Base-by-base conservation (phyloP, 2,888 invertebrate species). In the Cerastis leucographa region DNA sequence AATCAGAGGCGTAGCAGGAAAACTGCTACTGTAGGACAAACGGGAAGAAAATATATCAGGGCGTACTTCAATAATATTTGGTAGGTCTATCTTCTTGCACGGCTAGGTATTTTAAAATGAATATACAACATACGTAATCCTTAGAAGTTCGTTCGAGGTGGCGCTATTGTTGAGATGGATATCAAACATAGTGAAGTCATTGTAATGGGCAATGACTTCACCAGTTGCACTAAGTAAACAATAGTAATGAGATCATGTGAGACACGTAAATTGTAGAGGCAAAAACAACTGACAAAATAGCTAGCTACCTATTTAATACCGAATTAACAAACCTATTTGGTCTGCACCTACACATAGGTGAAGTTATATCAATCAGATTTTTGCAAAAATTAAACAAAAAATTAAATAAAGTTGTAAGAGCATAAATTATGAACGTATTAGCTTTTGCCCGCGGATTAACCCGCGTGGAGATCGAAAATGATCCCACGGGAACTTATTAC, bases 191-290 rank as follows among this genome's bases (percentile, higher is more conserved):
- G 42, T 79, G 69, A 69, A 61, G 46, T 66, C 72, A 11, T 35
- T 35, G 35, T 35, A 35, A 35, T 35, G 35, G 35, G 35, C 35
- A 35, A 35, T 35, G 35, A 3, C 35, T 35, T 35, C 35, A 35
- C 35, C 35, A 35, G 35, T 46, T 46, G 14, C 14, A 25, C 46
- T 46, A 56, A 78, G 46, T 42, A 69, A 49, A 81, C 29, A 74
- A 78, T 73, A 25, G 61, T 61, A 42, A 51, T 77, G 61, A 76
- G 9, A 25, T 80, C 72, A 51, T 80, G 9, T 71, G n/a, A 42
- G 4, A 14, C n/a, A 22, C 22, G 6, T 62, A 7, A 62, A 62
- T 79, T 49, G 22, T 29, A n/a, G 56, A 78, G 5, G 11, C 29
- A 42, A 22, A 59, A 35, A 59, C 40, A 22, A 42, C 59, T 49